A percentile compares a stretch with the other conserved stretches of the same genome.
phyloP scores from a whole-genome alignment of 2,888 invertebrate species.

The Microplitis manilae region DNA sequence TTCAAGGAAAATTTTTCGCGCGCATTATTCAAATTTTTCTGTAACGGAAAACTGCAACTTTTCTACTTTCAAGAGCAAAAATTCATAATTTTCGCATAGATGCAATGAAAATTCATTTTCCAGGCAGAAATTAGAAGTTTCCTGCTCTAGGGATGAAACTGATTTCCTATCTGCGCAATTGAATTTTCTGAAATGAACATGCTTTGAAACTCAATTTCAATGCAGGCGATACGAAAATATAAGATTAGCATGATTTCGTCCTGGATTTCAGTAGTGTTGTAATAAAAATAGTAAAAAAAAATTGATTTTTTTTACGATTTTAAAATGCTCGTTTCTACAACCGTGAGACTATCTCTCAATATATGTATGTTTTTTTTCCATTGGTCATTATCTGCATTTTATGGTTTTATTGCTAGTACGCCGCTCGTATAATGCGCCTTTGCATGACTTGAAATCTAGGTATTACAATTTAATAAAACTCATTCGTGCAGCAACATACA shows the following conservation, averaged over 20 bases:
- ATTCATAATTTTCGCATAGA: no score
- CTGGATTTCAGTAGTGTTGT: neutral
- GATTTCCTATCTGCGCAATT: no score
- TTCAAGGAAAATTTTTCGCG: no score
- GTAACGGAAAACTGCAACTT: no score
- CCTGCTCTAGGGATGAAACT: no score
- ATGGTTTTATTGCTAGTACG: constrained; percentile 70
- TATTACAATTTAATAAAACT: constrained; percentile 62
- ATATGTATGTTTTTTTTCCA: constrained; percentile 51
- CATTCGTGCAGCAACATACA: constrained; percentile 30
- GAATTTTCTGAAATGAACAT: no score
- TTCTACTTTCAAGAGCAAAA: no score
- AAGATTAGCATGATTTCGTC: neutral
- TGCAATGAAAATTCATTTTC: no score
- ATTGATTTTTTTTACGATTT: constrained; percentile 27
- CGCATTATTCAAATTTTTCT: no score
- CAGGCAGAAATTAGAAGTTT: no score
- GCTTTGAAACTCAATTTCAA: no score
- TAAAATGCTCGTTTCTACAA: constrained; percentile 42
- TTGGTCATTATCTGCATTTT: constrained; percentile 70
- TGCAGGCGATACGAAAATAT: no score
- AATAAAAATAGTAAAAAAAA: neutral
- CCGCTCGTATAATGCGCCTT: constrained; percentile 59
- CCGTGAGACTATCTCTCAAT: constrained; percentile 58
- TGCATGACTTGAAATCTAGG: constrained; percentile 60